A percentile compares a stretch with the other conserved stretches of the same genome.
Conservation (phyloP, 2,113 vertebrate species). For the Gulo gulo region DNA sequence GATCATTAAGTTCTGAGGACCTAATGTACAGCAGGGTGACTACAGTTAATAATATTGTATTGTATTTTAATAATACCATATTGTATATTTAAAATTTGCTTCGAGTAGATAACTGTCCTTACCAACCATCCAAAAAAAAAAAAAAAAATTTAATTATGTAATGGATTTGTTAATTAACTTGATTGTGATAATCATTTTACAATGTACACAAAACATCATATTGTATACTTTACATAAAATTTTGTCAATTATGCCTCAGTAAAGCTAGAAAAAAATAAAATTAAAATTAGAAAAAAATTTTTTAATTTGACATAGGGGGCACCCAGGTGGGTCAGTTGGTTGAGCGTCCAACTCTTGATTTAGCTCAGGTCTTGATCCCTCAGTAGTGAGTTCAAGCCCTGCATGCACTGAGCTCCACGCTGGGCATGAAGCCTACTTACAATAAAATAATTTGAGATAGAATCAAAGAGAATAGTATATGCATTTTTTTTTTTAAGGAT, state of each 20-base stretch:
- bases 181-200: neutral
- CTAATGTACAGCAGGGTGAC: neutral
- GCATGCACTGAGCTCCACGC: neutral
- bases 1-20: neutral
- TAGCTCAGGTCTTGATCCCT: neutral
- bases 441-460: neutral
- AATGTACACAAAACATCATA: neutral
- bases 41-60: neutral
- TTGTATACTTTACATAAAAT: neutral
- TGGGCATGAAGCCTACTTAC: neutral
- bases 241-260: neutral
- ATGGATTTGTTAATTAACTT: neutral
- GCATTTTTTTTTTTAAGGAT: no score
- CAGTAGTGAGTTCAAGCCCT: neutral
- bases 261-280: neutral
- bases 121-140: accelerated
- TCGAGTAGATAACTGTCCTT: neutral
- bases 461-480: neutral
- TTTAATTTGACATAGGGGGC: no score
- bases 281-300: neutral
- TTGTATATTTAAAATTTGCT: neutral
- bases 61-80: neutral
- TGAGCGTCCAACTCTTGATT: neutral
- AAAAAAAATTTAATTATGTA: neutral
- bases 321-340: neutral